Percentiles rank a stretch among this genome's conserved stretches.
These are phyloP conservation scores for Andrena minutula DNA, from an alignment of 2,888 invertebrate species.

Conservation along the genomic window DNA sequence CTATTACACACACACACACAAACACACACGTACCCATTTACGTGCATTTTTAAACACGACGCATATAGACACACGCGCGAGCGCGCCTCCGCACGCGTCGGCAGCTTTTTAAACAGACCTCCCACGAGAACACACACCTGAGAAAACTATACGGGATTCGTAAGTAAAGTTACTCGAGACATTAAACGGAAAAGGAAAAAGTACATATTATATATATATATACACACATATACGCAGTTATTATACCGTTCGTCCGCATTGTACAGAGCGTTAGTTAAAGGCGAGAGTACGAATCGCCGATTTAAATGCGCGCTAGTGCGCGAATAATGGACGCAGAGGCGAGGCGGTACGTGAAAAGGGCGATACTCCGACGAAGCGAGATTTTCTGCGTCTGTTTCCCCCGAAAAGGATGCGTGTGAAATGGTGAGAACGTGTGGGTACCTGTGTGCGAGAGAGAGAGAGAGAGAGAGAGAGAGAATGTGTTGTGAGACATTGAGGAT, in stretches of 20 bases:
- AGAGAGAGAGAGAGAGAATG: constrained; percentile 24
- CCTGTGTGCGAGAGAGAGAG: constrained; percentile 40
- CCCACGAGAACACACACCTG: background rate
- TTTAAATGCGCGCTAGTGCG: constrained; percentile 42
- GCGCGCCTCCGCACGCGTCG: constrained; percentile 22
- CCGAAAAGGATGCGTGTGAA: constrained; percentile 15
- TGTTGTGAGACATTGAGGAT: constrained; percentile 54
- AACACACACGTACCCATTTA: background rate
- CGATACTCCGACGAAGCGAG: constrained; percentile 26
- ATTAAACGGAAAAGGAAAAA: constrained; percentile 44
- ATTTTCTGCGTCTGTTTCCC: constrained; percentile 26
- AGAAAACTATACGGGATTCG: constrained; percentile 34
- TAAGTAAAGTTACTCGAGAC: constrained; percentile 39
- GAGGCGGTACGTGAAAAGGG: constrained; percentile 17
- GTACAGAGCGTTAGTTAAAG: constrained; percentile 69
- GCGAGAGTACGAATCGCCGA: constrained; percentile 44
- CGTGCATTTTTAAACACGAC: background rate
- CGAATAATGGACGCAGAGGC: constrained; percentile 29
- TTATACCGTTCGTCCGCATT: constrained; percentile 72
- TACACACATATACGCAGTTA: constrained; percentile 71
- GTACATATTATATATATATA: constrained; percentile 60
- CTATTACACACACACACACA: constrained; percentile 26
- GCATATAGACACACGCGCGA: constrained; percentile 27
- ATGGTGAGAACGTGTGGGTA: constrained; percentile 31
- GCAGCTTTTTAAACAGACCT: constrained; percentile 42